A percentile compares a stretch with the other conserved stretches of the same genome.
Evolutionary conservation across 2,888 invertebrate species (phyloP).

Genomic region (Lacanobia oleracea): DNA sequence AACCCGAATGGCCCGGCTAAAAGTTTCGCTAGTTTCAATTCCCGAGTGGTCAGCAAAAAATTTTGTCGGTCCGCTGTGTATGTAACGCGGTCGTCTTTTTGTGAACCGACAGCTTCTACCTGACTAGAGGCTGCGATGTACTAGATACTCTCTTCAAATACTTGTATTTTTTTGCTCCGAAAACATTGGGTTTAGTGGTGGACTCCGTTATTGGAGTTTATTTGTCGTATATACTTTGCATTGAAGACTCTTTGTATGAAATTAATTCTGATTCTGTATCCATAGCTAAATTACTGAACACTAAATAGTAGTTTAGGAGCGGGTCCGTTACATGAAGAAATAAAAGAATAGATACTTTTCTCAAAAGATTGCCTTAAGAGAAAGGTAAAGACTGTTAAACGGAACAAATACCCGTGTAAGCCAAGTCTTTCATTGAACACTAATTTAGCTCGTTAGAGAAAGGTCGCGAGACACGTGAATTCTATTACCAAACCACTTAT

Average conservation of each 20-base stretch:
- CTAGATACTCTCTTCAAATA: constrained; percentile 63
- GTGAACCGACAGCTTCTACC: constrained; percentile 67
- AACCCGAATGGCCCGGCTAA: constrained; percentile 47
- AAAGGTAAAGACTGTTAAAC: constrained; percentile 36
- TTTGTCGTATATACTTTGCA: constrained; percentile 13
- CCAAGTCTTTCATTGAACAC: constrained; percentile 53
- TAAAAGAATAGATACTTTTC: constrained; percentile 18
- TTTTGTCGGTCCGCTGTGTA: constrained; percentile 62
- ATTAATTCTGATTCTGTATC: constrained; percentile 8
- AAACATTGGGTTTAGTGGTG: constrained; percentile 72
- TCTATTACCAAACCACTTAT: constrained; percentile 64
- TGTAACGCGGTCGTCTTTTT: constrained; percentile 70
- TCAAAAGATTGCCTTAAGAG: constrained; percentile 1
- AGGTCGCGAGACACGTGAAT: constrained; percentile 60
- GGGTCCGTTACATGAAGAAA: neutral
- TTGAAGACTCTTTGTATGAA: constrained; percentile 6
- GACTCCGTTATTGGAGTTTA: constrained; percentile 63
- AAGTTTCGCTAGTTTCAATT: constrained; percentile 63
- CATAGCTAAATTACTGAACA: constrained; percentile 9
- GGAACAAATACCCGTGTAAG: constrained; percentile 35
- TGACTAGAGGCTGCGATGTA: constrained; percentile 70
- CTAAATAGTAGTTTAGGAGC: constrained; percentile 7
- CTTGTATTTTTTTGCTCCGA: constrained; percentile 66
- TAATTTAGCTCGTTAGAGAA: constrained; percentile 55
- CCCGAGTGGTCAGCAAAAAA: constrained; percentile 67